Evolutionary conservation across 2,113 vertebrate species (phyloP).

Genomic region (Malurus elegans): DNA sequence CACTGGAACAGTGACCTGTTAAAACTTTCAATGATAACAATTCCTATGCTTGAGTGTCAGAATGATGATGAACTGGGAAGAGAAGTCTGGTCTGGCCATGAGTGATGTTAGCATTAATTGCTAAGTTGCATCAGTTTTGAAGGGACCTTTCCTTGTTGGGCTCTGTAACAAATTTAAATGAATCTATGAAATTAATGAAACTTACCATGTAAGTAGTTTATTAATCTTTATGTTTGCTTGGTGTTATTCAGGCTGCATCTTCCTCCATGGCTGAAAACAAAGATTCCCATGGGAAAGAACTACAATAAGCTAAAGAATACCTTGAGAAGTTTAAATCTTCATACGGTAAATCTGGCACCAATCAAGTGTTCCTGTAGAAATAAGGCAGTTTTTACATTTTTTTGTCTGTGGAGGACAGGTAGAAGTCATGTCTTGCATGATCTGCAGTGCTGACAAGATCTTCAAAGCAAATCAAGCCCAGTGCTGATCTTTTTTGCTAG

Average conservation of each 20-base stretch:
- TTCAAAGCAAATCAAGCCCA: not conserved
- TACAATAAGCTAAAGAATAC: conserved; percentile 93
- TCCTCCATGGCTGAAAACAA: conserved; percentile 95
- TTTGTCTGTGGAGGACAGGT: not conserved
- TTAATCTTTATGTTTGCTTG: not conserved
- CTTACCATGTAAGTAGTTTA: not conserved
- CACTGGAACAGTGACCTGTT: not conserved
- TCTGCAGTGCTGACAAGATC: not conserved
- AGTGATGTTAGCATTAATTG: not conserved
- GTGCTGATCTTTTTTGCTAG: not conserved
- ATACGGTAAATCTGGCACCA: conserved; percentile 81
- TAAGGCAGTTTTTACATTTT: not conserved
- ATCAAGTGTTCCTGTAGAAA: not conserved
- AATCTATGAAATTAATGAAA: not conserved
- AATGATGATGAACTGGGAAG: not conserved
- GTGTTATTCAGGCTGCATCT: conserved; percentile 81
- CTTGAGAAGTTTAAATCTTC: conserved; percentile 89
- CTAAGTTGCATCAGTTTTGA: not conserved
- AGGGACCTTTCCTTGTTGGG: not conserved
- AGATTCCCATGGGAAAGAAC: conserved; percentile 96
- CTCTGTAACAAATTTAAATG: not conserved
- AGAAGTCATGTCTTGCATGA: not conserved
- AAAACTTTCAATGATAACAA: not conserved
- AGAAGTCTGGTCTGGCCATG: not conserved
- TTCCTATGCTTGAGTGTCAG: not conserved